phyloP scores from a whole-genome alignment of 2,113 vertebrate genomes.

The Zosterops borbonicus region DNA sequence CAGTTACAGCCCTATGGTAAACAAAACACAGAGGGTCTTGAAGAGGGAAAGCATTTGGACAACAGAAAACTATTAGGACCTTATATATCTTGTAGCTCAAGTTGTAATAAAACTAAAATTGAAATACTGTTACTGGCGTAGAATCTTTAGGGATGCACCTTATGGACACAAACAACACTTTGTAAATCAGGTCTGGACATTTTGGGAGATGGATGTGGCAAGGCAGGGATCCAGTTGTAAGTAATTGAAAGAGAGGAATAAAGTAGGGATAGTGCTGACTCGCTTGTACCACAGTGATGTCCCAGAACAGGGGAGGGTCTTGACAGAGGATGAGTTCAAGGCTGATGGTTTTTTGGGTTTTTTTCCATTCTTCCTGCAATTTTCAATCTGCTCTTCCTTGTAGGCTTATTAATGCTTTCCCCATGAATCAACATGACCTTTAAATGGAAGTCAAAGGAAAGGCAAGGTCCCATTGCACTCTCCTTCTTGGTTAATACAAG shows the following conservation, averaged over 20 bases:
- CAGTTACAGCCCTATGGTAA: fast-evolving
- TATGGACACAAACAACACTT: not conserved
- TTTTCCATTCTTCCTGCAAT: not conserved
- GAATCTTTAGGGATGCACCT: not conserved
- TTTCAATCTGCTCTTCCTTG: not conserved
- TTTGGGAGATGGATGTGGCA: not conserved
- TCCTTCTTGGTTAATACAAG: not conserved
- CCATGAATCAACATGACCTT: not conserved
- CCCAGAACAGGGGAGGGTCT: not conserved
- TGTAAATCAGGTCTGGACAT: not conserved
- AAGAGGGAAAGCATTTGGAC: not conserved
- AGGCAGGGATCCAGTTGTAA: not conserved
- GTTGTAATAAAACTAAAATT: not conserved
- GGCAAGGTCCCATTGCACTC: fast-evolving
- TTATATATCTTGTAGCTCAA: not conserved
- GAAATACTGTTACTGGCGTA: not conserved
- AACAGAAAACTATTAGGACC: not conserved
- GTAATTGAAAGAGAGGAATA: not conserved
- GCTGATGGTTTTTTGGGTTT: not conserved
- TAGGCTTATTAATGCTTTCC: not conserved
- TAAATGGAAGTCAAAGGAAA: not conserved
- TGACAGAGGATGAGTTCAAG: not conserved
- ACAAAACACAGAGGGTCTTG: not conserved
- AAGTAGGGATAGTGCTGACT: not conserved
- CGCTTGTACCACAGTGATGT: fast-evolving